Evolutionary conservation across 2,797 vertebrate genomes (phyloP), one percentile per base, ranked within the genome.

Genomic region (Chiroxiphia lanceolata): DNA sequence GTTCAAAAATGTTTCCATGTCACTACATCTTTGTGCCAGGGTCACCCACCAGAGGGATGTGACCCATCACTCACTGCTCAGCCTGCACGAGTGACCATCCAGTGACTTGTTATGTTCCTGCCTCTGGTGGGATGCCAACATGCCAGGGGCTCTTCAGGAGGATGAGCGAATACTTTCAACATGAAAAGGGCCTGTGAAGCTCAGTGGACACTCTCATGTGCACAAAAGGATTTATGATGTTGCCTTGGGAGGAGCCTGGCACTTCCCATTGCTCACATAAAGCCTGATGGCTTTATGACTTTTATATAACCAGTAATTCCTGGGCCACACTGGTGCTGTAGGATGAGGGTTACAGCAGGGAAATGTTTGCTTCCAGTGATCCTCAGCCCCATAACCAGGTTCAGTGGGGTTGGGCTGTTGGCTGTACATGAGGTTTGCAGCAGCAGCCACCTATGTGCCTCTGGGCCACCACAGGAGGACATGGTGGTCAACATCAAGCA

Each of bases 391-490:
- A 2, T 1, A 29, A 48, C 7, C 48, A 27, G 34, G 26, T 10
- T 16, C 27, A 13, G 34, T 15, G 50, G 50, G 7, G 6, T 33
- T 26, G 9, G 40, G 40, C 40, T 72, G 9, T 19, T 45, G 50
- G 51, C 67, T 76, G 48, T 31, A 45, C 33, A 4, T 2, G 20
- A n/a, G 16, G 15, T 26, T 48, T 20, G 48, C 17, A 64, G 71
- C 90, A 79, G 13, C 40, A 31, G 19, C 34, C 86, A 77, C 74
- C 31, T 20, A 1, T 8, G 36, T 26, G 65, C 26, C 19, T 12
- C 40, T 38, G 48, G 31, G 25, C 50, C 45, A 60, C 45, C 23
- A 13, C 0, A 0, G 53, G n/a, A 48, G 80, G n/a, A 57, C 54
- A 25, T 34, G 60, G 31, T 16, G n/a, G 23, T 10, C 42, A 31